Base-by-base conservation (phyloP, 1,140 invertebrate species). In the Acyrthosiphon pisum region DNA sequence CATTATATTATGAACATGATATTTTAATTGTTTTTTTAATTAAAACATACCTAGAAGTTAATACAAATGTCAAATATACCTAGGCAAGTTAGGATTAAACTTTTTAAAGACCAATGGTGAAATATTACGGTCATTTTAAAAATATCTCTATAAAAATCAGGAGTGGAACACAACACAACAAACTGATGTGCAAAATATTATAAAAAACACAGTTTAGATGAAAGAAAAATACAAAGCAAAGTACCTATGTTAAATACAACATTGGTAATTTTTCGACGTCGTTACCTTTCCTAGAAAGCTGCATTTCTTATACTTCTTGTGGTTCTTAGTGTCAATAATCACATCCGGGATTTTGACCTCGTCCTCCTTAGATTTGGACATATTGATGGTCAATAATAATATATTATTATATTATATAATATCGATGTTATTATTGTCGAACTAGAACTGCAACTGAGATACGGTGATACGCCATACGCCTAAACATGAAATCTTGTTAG, bases 281-380 rank as follows among this genome's bases (percentile, higher is more conserved):
- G 2, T 95, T 95, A 98, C 97, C 96, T 98, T 98, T 94, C 97
- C 97, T 94, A 98, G 98, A 95, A 97, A 98, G 94, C 97, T 96
- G 94, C 98, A 97, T 95, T 97, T 97, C 94, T 97, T 96, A 95
- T 99, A 99, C 68, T 96, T 97, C 94, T 96, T 97, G 90, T 97
- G 96, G 18, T 96, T 96, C 94, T 96, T 96, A 60, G 96, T 95
- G 96, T 99, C 98, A 91, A 96, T 95, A 94, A 99, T 97, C 94
- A 98, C 96, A 94, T 98, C 97, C 2, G 98, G 98, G 94, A 99
- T 98, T n/a, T 50, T 81, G 50, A 92, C 90, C 30, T 94, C 94
- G 35, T 84, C 48, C 35, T 89, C 93, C n/a, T 84, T 84, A 6
- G 44, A 56, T 35, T 20, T 50, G 20, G 68, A 92, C 90, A 92